Evolutionary conservation across 2,797 vertebrate genomes (phyloP).

Genomic region (Brachyrhaphis roseni): DNA sequence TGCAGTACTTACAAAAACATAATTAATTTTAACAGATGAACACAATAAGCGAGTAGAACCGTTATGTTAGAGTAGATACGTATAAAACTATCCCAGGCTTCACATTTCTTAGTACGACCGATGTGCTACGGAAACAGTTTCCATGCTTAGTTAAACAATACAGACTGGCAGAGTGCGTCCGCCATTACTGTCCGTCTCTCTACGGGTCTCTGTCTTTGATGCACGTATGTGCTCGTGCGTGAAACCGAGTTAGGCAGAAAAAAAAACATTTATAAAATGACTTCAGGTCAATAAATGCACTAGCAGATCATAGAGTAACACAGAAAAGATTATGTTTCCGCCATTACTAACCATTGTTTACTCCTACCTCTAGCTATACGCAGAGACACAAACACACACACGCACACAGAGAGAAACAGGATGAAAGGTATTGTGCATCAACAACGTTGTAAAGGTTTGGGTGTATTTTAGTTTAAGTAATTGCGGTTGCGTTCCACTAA

Average conservation of each 20-base stretch:
- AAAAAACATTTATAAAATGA: too few relatives aligned
- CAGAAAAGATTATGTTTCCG: slow-evolving; percentile 59
- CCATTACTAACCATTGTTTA: slow-evolving; percentile 64
- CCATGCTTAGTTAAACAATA: not conserved
- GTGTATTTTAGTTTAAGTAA: not conserved
- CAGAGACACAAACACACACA: slow-evolving; percentile 5
- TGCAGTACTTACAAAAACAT: not conserved
- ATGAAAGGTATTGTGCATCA: slow-evolving; percentile 38
- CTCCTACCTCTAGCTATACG: slow-evolving; percentile 30
- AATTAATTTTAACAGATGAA: not conserved
- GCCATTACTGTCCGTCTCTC: slow-evolving; percentile 3
- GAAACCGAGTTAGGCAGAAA: not conserved
- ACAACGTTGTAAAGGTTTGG: slow-evolving; percentile 7
- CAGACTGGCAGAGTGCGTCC: not conserved
- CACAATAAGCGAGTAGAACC: not conserved
- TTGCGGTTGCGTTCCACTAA: not conserved
- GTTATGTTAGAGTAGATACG: not conserved
- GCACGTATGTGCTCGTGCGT: not conserved
- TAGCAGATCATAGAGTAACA: not conserved
- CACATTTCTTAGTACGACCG: not conserved
- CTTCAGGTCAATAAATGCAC: not conserved
- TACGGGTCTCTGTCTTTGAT: not conserved
- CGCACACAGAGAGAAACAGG: slow-evolving; percentile 26
- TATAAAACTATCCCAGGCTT: not conserved
- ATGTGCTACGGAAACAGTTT: not conserved